Conservation (phyloP, 2,797 vertebrate species). For the Hypotaenidia philippensis region DNA sequence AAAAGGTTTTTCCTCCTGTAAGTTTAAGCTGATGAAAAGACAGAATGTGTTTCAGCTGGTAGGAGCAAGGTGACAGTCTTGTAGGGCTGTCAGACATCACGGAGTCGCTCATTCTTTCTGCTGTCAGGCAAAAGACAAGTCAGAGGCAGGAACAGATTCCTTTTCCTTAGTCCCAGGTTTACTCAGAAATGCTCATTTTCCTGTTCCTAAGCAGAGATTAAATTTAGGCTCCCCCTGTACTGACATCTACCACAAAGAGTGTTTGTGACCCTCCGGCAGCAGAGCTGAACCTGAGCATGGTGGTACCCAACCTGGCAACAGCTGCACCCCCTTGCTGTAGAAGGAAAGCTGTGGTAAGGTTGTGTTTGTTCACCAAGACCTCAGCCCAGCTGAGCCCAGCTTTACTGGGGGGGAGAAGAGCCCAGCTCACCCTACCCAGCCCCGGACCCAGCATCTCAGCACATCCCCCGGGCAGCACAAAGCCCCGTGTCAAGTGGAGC, state of each 20-base stretch:
- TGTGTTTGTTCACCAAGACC: fast-evolving
- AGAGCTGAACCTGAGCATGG: fast-evolving
- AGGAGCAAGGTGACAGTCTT: fast-evolving
- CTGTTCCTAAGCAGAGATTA: neutral
- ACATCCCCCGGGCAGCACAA: fast-evolving
- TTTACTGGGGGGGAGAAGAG: neutral
- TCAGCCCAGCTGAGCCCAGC: neutral
- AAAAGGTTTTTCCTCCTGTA: neutral
- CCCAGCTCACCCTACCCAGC: neutral
- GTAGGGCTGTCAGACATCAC: fast-evolving
- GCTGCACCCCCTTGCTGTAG: no score
- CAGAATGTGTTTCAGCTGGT: neutral
- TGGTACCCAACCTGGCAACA: fast-evolving
- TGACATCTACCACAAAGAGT: fast-evolving
- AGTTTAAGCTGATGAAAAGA: neutral
- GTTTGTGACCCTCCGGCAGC: fast-evolving
- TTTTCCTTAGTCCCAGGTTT: neutral
- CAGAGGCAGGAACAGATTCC: neutral
- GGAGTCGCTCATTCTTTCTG: neutral
- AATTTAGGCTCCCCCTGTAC: neutral
- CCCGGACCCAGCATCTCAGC: neutral
- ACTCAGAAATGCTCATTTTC: fast-evolving
- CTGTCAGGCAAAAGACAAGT: neutral
- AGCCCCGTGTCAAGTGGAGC: fast-evolving
- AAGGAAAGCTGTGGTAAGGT: neutral